These are phyloP conservation scores for Trachelus stipa DNA, from an alignment of 2,888 invertebrate genomes.

Conservation along the genomic window DNA sequence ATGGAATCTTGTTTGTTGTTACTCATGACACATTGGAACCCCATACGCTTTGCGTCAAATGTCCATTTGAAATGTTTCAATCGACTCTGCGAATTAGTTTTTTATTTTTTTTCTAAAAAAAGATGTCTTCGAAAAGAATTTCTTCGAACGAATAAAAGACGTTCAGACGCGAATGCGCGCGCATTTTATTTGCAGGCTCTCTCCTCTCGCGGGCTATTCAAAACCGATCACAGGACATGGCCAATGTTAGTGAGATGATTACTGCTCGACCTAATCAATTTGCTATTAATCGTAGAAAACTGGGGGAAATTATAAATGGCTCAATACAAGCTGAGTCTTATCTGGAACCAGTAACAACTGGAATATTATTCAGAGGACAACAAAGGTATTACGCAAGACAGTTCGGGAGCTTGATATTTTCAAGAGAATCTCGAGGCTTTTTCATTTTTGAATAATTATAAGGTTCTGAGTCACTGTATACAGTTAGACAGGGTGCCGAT, in stretches of 20 bases:
- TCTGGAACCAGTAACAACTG: neutral
- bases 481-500: neutral
- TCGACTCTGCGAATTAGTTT: neutral
- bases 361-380: neutral
- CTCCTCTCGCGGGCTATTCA: neutral
- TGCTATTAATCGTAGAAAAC: neutral
- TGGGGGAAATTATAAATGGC: neutral
- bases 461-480: neutral
- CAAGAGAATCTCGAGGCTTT: neutral
- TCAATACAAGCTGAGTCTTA: neutral
- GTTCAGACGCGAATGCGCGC: neutral
- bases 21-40: conserved; percentile 44
- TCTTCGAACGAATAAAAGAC: neutral
- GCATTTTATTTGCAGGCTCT: neutral
- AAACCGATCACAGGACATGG: neutral
- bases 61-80: neutral
- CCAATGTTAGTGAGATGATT: neutral
- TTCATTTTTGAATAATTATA: neutral
- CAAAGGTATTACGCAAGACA: neutral
- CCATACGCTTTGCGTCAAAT: neutral
- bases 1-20: conserved; percentile 61
- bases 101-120: neutral
- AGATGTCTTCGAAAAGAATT: neutral
- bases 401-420: neutral
- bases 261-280: neutral